Evolutionary conservation across 2,888 invertebrate species (phyloP), one percentile per base, ranked within the genome.

Genomic region (Pterobdella sp.): DNA sequence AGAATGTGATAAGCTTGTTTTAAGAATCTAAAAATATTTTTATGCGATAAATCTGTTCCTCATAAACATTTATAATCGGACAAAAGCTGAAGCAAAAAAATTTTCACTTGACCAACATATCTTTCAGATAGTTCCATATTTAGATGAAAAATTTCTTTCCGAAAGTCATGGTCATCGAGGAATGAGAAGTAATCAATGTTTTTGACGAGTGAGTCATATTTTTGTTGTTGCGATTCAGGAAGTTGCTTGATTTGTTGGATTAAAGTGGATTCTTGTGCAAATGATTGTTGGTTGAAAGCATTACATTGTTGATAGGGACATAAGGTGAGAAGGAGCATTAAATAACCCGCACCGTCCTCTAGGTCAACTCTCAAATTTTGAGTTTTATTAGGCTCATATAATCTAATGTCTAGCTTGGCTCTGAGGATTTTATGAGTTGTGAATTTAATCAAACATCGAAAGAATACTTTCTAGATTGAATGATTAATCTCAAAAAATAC

Each of bases 301-400:
- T 56, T 56, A 3, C n/a, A 26, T 22, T 56, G 60, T 26, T 69
- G 32, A 34, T 32, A 52, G 14, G 71, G 60, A 79, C 94, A 95
- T 75, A 97, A 93, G 0, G 96, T 96, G 10, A 97, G 86, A 76
- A 97, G 87, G 0, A 97, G 86, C 81, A 91, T 91, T 76, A 97
- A 88, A 26, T 84, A 81, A 77, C 91, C 90, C 0, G 91, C 1
- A 7, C 91, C 92, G 76, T 95, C 94, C 84, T 96, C 94, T 66
- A 98, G 86, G 1, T 90, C 89, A 79, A 90, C 89, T 89, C 93
- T 92, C 72, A 95, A 88, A 73, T 89, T 89, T 83, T 96, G 94
- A 0, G 97, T 97, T 75, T 88, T 90, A 84, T 98, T 97, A 36
- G 92, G 88, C 81, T 92, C 92, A 78, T 94, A 86, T 72, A 87